Evolutionary conservation across 2,888 invertebrate genomes (phyloP).

Genomic region (Eristalis tenax): DNA sequence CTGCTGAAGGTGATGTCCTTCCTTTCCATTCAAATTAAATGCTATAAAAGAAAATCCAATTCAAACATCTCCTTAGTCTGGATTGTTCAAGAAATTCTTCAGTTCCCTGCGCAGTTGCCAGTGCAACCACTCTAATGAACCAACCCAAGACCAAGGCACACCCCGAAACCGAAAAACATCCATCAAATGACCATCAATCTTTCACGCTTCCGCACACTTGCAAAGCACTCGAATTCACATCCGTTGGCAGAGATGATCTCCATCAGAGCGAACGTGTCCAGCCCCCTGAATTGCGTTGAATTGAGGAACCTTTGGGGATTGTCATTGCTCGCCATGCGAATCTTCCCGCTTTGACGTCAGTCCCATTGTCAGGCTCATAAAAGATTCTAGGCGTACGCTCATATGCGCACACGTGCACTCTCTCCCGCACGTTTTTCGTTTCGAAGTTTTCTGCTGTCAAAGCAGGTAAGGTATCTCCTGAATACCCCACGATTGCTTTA

Average conservation of each 20-base stretch:
- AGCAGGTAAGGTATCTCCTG: neutral
- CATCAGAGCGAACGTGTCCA: neutral
- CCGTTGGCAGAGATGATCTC: too few species aligned
- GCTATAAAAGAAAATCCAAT: too few species aligned
- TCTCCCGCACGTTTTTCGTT: neutral
- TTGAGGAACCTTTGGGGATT: neutral
- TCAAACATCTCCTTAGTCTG: too few species aligned
- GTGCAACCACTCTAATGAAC: neutral
- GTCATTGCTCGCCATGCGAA: neutral
- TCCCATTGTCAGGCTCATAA: neutral
- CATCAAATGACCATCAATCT: neutral
- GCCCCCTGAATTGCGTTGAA: neutral
- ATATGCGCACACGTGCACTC: neutral
- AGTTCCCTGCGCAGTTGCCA: neutral
- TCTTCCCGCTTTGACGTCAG: neutral
- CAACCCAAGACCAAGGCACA: neutral
- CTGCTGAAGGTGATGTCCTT: too few species aligned
- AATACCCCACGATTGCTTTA: neutral
- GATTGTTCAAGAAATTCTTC: too few species aligned
- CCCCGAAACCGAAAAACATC: neutral
- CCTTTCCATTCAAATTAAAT: too few species aligned
- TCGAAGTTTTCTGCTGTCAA: neutral
- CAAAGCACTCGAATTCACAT: neutral
- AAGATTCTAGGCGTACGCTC: neutral
- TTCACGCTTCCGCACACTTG: neutral